Evolutionary conservation across 2,888 invertebrate genomes (phyloP), one percentile per base, ranked within the genome.

Genomic region (Bellardia pandia): DNA sequence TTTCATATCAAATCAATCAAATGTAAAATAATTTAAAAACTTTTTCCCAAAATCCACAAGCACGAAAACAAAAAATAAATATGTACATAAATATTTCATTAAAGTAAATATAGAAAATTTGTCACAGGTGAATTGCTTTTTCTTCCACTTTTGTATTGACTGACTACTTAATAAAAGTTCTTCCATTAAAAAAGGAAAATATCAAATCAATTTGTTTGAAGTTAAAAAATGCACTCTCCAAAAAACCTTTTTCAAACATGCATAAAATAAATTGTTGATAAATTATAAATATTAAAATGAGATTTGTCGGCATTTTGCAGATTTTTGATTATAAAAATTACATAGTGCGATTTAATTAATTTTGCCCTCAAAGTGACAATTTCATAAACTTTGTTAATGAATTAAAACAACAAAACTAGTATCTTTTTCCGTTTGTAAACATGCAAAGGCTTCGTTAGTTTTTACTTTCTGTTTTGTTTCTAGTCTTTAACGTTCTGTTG

Each of bases 1-100:
- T 45, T 76, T 53, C 53, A 64, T 53, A 64, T 40, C 23, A 40
- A 40, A 76, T 64, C 76, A 76, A 76, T 76, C 76, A 64, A 42
- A 75, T 37, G 9, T 23, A 13, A 14, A 37, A 51, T 64, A 53
- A 23, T 5, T 53, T 64, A 48, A 62, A 33, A 42, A 60, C 33
- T 33, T 64, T 60, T 64, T 64, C 40, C 40, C 16, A 40, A 40
- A 62, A 53, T 8, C 33, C 14, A 11, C 1, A 56, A 56, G 14
- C 56, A 23, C 37, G 9, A 53, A 71, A 33, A 33, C 33, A 5
- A 58, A 16, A 6, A 16, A 58, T 3, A 58, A 23, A 33, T 23
- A n/a, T n/a, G n/a, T n/a, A 23, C 23, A 23, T 1, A 23, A 23
- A 23, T 33, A 14, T 56, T 56, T 56, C 33, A 69, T 30, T 69